Conservation (phyloP, 1,140 invertebrate genomes). For the Drosophila azteca region DNA sequence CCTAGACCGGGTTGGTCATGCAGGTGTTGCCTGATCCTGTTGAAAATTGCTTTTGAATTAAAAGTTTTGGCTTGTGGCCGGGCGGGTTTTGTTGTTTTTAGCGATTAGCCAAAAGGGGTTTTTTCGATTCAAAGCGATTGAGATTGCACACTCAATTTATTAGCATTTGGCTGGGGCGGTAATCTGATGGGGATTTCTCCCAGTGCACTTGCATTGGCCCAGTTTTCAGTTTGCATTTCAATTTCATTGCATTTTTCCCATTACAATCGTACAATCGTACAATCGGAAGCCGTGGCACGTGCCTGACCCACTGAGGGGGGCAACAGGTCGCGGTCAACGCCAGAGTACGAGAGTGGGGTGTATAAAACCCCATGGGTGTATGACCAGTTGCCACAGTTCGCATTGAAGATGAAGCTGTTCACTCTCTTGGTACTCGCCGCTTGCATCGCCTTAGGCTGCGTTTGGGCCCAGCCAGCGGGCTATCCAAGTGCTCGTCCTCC, state of each 20-base stretch:
- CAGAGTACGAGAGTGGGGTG: slow-evolving; percentile 6
- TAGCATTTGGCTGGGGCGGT: slow-evolving; percentile 52
- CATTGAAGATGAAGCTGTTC: slow-evolving; percentile 40
- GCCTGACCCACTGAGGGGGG: slow-evolving; percentile 35
- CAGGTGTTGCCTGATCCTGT: slow-evolving; percentile 69
- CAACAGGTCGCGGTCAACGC: slow-evolving; percentile 48
- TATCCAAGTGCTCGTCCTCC: slow-evolving; percentile 64
- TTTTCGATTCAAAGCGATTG: neutral
- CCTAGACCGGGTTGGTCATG: slow-evolving; percentile 47
- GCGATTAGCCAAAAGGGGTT: slow-evolving; percentile 60
- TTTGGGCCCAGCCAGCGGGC: slow-evolving; percentile 43
- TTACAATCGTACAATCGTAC: slow-evolving; percentile 47
- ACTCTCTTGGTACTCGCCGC: slow-evolving; percentile 22
- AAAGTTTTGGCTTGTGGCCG: slow-evolving; percentile 67
- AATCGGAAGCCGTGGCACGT: slow-evolving; percentile 46
- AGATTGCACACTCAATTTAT: slow-evolving; percentile 63
- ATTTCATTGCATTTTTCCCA: slow-evolving; percentile 19
- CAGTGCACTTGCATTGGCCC: slow-evolving; percentile 61
- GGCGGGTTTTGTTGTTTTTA: slow-evolving; percentile 79
- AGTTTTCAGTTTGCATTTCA: slow-evolving; percentile 43
- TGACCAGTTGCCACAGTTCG: slow-evolving; percentile 37
- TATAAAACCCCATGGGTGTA: slow-evolving; percentile 40
- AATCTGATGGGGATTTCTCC: slow-evolving; percentile 29
- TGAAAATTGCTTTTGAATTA: slow-evolving; percentile 68
- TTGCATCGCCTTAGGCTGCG: slow-evolving; percentile 18